A percentile compares a stretch with the other conserved stretches of the same genome.
Conservation (phyloP, 2,113 vertebrate genomes). For the Castor canadensis region DNA sequence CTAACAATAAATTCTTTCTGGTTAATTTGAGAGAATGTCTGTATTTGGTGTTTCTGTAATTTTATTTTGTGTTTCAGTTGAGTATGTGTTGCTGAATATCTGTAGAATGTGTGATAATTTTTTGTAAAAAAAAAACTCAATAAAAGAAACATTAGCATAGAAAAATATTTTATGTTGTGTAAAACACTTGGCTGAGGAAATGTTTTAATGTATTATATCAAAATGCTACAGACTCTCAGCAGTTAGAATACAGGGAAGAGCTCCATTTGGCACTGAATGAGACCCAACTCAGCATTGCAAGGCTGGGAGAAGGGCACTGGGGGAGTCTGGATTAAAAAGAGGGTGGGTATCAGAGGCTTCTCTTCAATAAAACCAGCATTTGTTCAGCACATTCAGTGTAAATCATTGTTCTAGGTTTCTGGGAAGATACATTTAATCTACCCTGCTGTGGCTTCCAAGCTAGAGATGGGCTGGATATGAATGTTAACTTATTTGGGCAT, state of each 20-base stretch:
- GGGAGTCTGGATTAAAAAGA: neutral
- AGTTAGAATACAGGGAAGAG: neutral
- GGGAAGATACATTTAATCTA: neutral
- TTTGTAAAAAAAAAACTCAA: conserved; percentile 72
- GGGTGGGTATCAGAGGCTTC: neutral
- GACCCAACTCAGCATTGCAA: neutral
- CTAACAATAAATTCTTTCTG: conserved; percentile 25
- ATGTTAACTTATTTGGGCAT: neutral
- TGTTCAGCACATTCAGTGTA: neutral
- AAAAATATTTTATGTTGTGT: conserved; percentile 79
- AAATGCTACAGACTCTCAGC: conserved; percentile 52
- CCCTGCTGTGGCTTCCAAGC: neutral
- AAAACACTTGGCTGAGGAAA: conserved; percentile 77
- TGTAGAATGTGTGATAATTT: conserved; percentile 78
- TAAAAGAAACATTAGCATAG: conserved; percentile 80
- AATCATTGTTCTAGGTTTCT: neutral
- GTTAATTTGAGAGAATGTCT: conserved; percentile 63
- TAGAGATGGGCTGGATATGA: neutral
- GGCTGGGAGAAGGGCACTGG: neutral
- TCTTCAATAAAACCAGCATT: neutral
- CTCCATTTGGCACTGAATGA: conserved; percentile 3
- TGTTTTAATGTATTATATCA: conserved; percentile 77
- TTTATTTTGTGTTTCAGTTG: conserved; percentile 77
- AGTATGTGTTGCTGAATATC: conserved; percentile 77
- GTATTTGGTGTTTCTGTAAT: conserved; percentile 71